A percentile compares a stretch with the other conserved stretches of the same genome.
phyloP scores from a whole-genome alignment of 2,797 vertebrate genomes.

The Alca torda region DNA sequence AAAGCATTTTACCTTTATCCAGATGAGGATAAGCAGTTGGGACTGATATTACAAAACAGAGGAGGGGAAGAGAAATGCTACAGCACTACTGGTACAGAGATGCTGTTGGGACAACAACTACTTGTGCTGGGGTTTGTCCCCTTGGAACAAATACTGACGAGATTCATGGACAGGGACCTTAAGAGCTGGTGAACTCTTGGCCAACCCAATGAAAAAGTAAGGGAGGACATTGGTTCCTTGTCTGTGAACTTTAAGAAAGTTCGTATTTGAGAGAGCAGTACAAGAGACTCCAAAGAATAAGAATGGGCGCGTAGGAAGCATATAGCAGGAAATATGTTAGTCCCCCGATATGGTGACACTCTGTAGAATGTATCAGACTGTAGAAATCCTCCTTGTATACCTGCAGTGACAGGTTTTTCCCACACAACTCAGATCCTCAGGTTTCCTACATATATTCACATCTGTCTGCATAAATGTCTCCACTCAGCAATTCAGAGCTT shows the following conservation, averaged over 20 bases:
- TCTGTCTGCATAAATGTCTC: neutral
- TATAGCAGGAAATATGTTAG: neutral
- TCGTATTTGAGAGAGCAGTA: neutral
- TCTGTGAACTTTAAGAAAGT: neutral
- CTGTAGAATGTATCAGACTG: neutral
- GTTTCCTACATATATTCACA: neutral
- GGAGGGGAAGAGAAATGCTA: neutral
- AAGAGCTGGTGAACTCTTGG: neutral
- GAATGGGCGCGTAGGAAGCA: neutral
- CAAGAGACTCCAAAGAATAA: neutral
- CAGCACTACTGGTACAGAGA: neutral
- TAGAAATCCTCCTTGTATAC: neutral
- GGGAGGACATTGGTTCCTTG: neutral
- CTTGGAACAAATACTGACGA: neutral
- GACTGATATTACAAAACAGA: neutral
- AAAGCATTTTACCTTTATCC: neutral
- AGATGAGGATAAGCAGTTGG: neutral
- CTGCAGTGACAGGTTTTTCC: neutral
- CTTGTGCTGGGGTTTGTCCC: neutral
- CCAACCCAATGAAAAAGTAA: neutral
- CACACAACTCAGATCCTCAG: neutral
- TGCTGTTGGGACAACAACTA: neutral
- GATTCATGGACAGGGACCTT: neutral
- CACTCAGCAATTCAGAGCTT: neutral
- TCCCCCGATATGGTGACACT: neutral